phyloP scores from a whole-genome alignment of 2,888 invertebrate species.

The Sclerodermus sp. region DNA sequence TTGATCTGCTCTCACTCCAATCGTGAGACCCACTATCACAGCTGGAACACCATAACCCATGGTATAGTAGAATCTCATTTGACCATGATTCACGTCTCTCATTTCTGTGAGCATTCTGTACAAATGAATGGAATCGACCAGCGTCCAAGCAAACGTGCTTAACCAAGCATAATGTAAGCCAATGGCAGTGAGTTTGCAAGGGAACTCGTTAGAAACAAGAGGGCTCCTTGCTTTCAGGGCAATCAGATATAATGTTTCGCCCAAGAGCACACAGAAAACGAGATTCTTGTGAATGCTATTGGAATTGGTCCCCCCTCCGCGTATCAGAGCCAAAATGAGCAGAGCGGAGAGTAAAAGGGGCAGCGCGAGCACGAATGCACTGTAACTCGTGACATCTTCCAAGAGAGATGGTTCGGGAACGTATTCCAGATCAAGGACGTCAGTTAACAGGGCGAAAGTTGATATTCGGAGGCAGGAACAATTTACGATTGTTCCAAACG shows the following conservation, averaged over 20 bases:
- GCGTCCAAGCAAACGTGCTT: constrained; percentile 86
- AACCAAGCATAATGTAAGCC: constrained; percentile 92
- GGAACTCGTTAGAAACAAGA: constrained; percentile 83
- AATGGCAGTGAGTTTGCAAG: constrained; percentile 88
- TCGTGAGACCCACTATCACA: constrained; percentile 85
- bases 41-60: constrained; percentile 92
- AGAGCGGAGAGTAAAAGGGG: constrained; percentile 79
- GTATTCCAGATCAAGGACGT: constrained; percentile 86
- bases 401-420: constrained; percentile 84
- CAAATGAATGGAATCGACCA: constrained; percentile 89
- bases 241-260: constrained; percentile 82
- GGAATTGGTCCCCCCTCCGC: constrained; percentile 86
- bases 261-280: constrained; percentile 85
- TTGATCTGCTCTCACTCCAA: constrained; percentile 90
- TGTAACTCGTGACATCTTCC: constrained; percentile 86
- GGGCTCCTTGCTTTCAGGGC: constrained; percentile 81
- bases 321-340: constrained; percentile 77
- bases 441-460: constrained; percentile 88
- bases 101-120: constrained; percentile 94
- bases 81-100: constrained; percentile 93
- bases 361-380: constrained; percentile 83
- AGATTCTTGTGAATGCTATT: constrained; percentile 93
- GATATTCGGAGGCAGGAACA: constrained; percentile 92
- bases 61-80: constrained; percentile 89
- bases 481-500: constrained; percentile 71